A percentile compares a stretch with the other conserved stretches of the same genome.
phyloP scores from a whole-genome alignment of 2,113 vertebrate genomes.

The Sebastes fasciatus region DNA sequence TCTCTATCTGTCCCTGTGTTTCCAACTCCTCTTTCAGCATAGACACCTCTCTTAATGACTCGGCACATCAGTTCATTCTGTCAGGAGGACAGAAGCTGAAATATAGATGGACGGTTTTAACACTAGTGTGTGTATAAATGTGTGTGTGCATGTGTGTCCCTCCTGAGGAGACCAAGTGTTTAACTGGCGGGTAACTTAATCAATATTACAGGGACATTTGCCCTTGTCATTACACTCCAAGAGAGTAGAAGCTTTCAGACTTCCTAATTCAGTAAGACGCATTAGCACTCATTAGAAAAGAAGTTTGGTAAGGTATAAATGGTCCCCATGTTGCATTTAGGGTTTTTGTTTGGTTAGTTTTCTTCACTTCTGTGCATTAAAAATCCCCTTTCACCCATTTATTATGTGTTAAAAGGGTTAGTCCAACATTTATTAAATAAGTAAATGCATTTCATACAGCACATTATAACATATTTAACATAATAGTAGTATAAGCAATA shows the following conservation, averaged over 20 bases:
- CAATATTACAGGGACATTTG: conserved; percentile 41
- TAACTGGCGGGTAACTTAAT: conserved; percentile 36
- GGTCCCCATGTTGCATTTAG: neutral
- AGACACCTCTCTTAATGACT: conserved; percentile 36
- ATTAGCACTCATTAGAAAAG: neutral
- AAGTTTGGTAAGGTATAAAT: neutral
- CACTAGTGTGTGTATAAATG: neutral
- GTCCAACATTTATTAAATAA: too few relatives aligned
- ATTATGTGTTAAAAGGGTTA: neutral
- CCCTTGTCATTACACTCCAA: conserved; percentile 9
- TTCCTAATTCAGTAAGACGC: conserved; percentile 5
- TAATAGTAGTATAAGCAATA: neutral
- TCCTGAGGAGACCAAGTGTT: conserved; percentile 20
- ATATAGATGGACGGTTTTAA: too few relatives aligned
- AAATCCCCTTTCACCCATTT: too few relatives aligned
- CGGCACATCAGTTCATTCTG: conserved; percentile 22
- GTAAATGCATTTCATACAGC: neutral
- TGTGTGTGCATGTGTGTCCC: conserved; percentile 11
- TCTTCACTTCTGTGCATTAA: neutral
- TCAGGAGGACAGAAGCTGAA: conserved; percentile 29
- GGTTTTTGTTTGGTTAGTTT: neutral
- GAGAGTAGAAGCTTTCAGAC: conserved; percentile 14
- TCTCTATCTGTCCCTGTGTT: neutral
- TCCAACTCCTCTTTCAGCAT: neutral
- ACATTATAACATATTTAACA: neutral